A percentile compares a stretch with the other conserved stretches of the same genome.
These are phyloP conservation scores for Salmo trutta DNA, from an alignment of 2,797 vertebrate species.

Conservation along the genomic window DNA sequence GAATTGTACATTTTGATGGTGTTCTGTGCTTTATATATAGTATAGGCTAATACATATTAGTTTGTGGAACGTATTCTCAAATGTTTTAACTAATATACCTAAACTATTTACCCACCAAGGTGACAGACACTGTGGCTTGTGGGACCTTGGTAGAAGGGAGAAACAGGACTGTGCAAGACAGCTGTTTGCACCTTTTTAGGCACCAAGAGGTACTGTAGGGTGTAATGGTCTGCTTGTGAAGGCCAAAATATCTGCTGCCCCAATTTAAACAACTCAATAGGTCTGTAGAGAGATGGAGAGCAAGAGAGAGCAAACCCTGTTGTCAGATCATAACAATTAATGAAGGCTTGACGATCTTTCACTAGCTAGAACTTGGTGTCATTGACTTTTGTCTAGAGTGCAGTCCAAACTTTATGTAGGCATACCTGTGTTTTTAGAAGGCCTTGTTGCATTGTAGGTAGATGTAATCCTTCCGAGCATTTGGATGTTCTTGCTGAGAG, in stretches of 20 bases:
- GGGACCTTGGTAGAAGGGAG: neutral
- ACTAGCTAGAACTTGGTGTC: neutral
- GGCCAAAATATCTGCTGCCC: neutral
- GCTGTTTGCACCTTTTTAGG: neutral
- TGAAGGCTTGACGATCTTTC: too few species aligned
- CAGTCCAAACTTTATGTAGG: neutral
- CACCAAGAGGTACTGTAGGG: neutral
- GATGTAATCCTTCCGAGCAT: neutral
- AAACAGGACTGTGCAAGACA: neutral
- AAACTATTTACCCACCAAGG: neutral
- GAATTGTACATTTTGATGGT: conserved; percentile 29
- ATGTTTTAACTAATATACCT: neutral
- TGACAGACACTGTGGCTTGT: neutral
- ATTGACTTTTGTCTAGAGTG: neutral
- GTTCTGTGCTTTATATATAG: neutral
- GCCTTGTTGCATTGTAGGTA: neutral
- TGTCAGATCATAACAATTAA: neutral
- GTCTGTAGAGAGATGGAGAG: too few species aligned
- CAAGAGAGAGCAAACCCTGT: neutral
- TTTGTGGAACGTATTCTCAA: too few species aligned
- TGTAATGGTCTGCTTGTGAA: neutral
- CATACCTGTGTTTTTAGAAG: neutral
- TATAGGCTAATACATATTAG: too few species aligned
- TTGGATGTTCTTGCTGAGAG: neutral
- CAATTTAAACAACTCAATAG: neutral